Evolutionary conservation across 2,113 vertebrate species (phyloP), one percentile per base, ranked within the genome.

Genomic region (Desmodus rotundus): DNA sequence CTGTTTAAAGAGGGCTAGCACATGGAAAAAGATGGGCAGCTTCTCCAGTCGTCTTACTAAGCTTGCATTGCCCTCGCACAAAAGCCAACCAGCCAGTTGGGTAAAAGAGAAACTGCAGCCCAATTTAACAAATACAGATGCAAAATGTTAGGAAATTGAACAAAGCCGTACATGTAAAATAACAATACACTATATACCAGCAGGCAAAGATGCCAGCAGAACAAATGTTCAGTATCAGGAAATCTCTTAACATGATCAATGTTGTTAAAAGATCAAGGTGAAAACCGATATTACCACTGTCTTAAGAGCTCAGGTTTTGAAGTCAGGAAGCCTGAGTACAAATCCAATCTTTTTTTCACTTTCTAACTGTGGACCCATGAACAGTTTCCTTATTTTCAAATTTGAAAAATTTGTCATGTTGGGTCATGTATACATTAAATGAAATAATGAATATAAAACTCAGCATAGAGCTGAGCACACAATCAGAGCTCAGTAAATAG

Each of bases 71-170:
- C n/a, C 56, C 26, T 1, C 9, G 31, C 38, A 61, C 52, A 22
- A 33, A 88, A 86, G 61, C 63, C 52, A 81, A 41, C 16, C 28
- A 36, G 61, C n/a, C 88, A 91, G 91, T 83, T 36, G 85, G 89
- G 54, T 43, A 38, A 17, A 26, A 36, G 67, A 87, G 52, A 82
- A 87, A 92, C 24, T 67, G 73, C 67, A 33, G 76, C 36, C 38
- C 72, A 43, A 6, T 76, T 41, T 90, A 65, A 56, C 65, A 92
- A 85, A 96, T n/a, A 82, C 14, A 77, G 77, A 91, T 6, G 20
- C 54, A 86, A 93, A 97, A 89, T 50, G 83, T 65, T 43, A 90
- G 77, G 94, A 91, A 96, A 82, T 3, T 33, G 83, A 77, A 50
- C 7, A 5, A 10, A 81, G 73, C 28, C 76, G 1, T 74, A 24